Evolutionary conservation across 2,888 invertebrate genomes (phyloP), one percentile per base, ranked within the genome.

Genomic region (Lottia gigantea): DNA sequence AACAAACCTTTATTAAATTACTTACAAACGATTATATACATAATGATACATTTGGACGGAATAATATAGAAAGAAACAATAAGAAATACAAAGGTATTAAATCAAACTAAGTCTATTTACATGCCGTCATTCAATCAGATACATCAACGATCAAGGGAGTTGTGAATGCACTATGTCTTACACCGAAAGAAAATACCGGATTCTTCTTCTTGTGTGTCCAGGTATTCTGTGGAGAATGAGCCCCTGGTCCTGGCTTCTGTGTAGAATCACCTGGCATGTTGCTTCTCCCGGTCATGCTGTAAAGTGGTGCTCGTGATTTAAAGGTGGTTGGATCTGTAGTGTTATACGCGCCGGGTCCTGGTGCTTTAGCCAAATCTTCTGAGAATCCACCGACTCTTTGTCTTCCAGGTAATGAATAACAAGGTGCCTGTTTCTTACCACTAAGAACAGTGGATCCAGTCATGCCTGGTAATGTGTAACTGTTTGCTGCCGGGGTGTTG

Each of bases 141-240:
- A 73, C 69, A 67, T 78, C 77, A 40, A 76, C 74, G 26, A 80
- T 75, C 12, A 80, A 65, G 23, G 78, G 76, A 2, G 82, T 83
- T 61, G 80, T 76, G 75, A 85, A 88, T 45, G 80, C 80, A 14
- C 86, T 83, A 77, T 88, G 88, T 63, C 86, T 83, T 72, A 89
- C 84, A 14, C 89, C 89, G 73, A 89, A 89, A 68, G 62, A 69
- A 62, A 40, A 71, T 46, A 45, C 47, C 4, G 67, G 66, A 3
- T 55, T 55, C 45, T 78, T 74, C n/a, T 62, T 71, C 73, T 85
- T 87, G 77, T 84, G 74, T 23, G 75, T 71, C 76, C 75, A 78
- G 7, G 55, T 97, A 92, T 95, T 95, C 91, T 97, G 96, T 40
- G 97, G 96, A 77, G 93, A 94, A 89, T 97, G 95, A 76, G 95